These are phyloP conservation scores for Dryococelus australis DNA, from an alignment of 2,888 invertebrate species.

Conservation along the genomic window DNA sequence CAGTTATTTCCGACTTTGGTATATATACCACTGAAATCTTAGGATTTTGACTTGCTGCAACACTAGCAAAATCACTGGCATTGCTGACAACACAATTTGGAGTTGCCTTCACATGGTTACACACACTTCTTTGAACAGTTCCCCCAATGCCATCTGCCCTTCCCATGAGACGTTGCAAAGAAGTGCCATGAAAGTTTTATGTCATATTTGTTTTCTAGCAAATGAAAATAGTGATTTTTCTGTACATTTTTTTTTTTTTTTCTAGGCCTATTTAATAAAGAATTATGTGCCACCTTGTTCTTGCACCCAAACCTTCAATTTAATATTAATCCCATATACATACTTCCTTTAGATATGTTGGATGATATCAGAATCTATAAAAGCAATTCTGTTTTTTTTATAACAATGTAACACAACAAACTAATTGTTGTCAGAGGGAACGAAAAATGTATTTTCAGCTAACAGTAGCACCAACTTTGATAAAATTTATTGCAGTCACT, in stretches of 20 bases:
- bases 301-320: too few relatives aligned
- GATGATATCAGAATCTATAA: too few relatives aligned
- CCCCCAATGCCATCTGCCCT: slow-evolving; percentile 6
- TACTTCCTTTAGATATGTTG: too few relatives aligned
- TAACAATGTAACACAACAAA: too few relatives aligned
- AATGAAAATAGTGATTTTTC: not conserved
- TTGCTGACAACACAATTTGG: not conserved
- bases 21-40: not conserved
- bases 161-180: too few relatives aligned
- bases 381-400: too few relatives aligned
- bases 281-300: not conserved
- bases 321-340: too few relatives aligned
- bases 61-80: not conserved
- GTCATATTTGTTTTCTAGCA: not conserved
- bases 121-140: not conserved
- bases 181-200: not conserved
- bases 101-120: not conserved
- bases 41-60: not conserved
- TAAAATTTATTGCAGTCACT: too few relatives aligned
- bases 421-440: too few relatives aligned
- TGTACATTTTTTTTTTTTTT: too few relatives aligned
- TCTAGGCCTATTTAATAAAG: not conserved
- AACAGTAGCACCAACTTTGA: too few relatives aligned
- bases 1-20: not conserved
- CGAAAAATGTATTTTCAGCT: too few relatives aligned